Conservation (phyloP, 2,797 vertebrate genomes). For the Onychomys leucogaster region DNA sequence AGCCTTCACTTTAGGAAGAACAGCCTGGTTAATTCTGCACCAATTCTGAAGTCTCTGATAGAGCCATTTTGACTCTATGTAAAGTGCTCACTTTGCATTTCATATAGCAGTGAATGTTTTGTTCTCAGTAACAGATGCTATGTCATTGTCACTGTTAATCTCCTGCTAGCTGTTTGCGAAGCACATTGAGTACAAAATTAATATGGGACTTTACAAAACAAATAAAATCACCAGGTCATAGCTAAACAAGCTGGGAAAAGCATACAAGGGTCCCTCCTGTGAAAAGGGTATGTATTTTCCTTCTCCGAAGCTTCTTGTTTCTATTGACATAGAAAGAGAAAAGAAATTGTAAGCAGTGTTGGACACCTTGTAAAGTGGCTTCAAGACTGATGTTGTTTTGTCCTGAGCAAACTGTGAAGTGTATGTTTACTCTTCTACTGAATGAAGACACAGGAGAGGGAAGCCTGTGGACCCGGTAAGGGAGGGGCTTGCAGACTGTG, state of each 20-base stretch:
- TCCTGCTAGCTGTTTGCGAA: slow-evolving; percentile 50
- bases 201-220: slow-evolving; percentile 7
- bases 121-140: slow-evolving; percentile 29
- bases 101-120: slow-evolving; percentile 42
- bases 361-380: neutral
- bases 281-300: neutral
- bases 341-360: neutral
- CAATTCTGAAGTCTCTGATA: neutral
- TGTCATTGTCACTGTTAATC: slow-evolving; percentile 54
- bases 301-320: neutral
- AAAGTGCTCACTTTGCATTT: slow-evolving; percentile 58
- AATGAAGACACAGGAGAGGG: neutral
- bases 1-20: neutral
- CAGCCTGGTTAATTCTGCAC: neutral
- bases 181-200: neutral
- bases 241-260: neutral
- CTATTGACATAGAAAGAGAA: neutral
- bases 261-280: neutral
- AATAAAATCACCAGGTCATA: neutral
- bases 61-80: neutral
- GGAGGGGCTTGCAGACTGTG: neutral
- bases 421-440: neutral
- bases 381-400: neutral
- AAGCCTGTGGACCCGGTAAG: neutral
- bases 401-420: neutral